A percentile compares a stretch with the other conserved stretches of the same genome.
phyloP scores from a whole-genome alignment of 2,797 vertebrate species.

The Threskiornis aethiopicus region DNA sequence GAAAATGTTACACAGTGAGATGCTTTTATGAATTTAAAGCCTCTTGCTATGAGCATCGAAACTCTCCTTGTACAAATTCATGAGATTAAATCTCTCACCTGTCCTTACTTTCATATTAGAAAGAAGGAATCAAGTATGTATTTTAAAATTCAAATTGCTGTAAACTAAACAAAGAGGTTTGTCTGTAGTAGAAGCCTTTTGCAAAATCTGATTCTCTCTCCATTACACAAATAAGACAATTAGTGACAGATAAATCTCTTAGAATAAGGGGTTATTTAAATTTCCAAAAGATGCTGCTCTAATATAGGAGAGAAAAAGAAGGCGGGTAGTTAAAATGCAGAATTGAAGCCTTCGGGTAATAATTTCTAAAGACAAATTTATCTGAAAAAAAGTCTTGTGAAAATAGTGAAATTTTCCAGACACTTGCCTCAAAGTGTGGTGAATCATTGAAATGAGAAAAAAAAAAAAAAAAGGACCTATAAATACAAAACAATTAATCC shows the following conservation, averaged over 20 bases:
- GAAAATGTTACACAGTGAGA: neutral
- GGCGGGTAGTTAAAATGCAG: neutral
- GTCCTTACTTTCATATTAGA: neutral
- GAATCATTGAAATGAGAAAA: neutral
- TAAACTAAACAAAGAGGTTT: neutral
- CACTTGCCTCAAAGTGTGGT: neutral
- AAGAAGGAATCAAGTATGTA: neutral
- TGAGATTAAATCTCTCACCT: neutral
- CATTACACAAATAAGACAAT: neutral
- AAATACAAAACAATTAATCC: neutral
- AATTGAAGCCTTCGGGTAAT: neutral
- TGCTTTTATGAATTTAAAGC: neutral
- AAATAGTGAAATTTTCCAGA: neutral
- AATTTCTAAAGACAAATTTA: neutral
- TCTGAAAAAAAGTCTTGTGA: neutral
- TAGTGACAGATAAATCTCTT: neutral
- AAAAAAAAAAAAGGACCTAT: neutral
- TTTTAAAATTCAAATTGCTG: neutral
- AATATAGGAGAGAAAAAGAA: neutral
- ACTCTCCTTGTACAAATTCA: neutral
- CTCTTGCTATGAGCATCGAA: neutral
- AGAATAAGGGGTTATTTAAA: neutral
- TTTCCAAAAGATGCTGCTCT: neutral
- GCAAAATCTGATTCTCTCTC: neutral
- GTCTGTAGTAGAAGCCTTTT: neutral